Percentiles rank a stretch among this genome's conserved stretches.
Evolutionary conservation across 2,797 vertebrate species (phyloP).

Genomic region (Syndactyla subalaris): DNA sequence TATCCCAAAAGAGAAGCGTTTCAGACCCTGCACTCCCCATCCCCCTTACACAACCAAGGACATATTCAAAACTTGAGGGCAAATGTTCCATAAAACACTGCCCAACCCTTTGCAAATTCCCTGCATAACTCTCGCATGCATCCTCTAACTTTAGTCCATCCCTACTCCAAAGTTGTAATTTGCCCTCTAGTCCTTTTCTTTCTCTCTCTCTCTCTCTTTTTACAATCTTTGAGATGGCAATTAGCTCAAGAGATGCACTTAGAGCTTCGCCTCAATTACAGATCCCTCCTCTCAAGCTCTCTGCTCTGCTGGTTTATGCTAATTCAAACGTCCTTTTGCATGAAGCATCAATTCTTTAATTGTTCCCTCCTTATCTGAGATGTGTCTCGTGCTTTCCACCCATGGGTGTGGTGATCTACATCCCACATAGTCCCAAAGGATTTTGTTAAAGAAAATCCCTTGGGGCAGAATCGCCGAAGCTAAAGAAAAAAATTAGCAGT

Average conservation of each 20-base stretch:
- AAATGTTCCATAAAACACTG: constrained; percentile 65
- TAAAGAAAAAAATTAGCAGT: background rate
- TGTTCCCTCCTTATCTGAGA: constrained; percentile 40
- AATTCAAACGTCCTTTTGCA: constrained; percentile 26
- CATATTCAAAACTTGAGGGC: constrained; percentile 73
- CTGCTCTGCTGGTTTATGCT: constrained; percentile 11
- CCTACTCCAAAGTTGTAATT: constrained; percentile 38
- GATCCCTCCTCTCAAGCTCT: constrained; percentile 40
- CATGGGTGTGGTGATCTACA: constrained; percentile 42
- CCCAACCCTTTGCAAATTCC: constrained; percentile 55
- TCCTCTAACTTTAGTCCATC: constrained; percentile 25
- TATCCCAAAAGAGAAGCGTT: background rate
- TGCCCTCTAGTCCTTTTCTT: constrained; percentile 44
- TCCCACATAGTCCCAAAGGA: constrained; percentile 1
- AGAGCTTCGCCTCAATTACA: constrained; percentile 49
- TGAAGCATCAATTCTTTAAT: constrained; percentile 51
- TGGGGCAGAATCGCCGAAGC: background rate
- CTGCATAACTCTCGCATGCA: constrained; percentile 60
- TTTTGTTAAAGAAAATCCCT: constrained; percentile 29
- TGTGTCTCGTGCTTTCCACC: constrained; percentile 32
- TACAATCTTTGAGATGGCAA: constrained; percentile 43
- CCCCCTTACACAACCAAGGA: constrained; percentile 22
- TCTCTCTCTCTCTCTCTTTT: background rate
- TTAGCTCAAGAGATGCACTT: constrained; percentile 58
- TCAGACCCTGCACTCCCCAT: background rate